Conservation (phyloP, 2,113 vertebrate species). For the Illadopsis cleaveri region DNA sequence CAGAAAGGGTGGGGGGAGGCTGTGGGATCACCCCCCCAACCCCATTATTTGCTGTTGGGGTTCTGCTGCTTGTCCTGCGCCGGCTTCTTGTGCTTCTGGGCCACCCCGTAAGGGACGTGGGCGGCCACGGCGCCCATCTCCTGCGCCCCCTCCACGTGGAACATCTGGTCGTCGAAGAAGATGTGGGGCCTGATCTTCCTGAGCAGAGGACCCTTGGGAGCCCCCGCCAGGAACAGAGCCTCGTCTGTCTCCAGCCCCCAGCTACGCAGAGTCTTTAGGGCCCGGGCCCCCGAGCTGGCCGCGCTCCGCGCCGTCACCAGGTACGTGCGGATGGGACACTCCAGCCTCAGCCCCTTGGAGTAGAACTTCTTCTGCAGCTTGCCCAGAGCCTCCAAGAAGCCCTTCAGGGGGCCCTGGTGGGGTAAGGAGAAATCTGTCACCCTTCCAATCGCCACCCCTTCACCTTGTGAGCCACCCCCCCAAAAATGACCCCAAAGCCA, state of each 20-base stretch:
- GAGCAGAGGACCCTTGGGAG: constrained; percentile 91
- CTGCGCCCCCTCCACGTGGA: constrained; percentile 90
- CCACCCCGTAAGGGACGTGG: constrained; percentile 90
- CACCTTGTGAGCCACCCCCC: too few relatives aligned
- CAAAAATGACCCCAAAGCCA: accelerated
- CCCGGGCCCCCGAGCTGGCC: constrained; percentile 91
- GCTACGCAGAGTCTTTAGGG: constrained; percentile 90
- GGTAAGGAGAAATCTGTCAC: not conserved
- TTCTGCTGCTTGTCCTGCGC: not conserved
- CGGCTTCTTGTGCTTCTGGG: constrained; percentile 73
- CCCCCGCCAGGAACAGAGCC: constrained; percentile 90
- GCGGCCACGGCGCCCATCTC: constrained; percentile 90
- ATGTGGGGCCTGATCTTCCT: constrained; percentile 94
- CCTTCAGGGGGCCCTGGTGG: constrained; percentile 88
- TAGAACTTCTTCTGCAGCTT: constrained; percentile 96
- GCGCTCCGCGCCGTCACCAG: constrained; percentile 92
- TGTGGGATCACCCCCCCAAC: not conserved
- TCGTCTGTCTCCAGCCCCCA: constrained; percentile 96
- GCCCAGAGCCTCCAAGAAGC: constrained; percentile 91
- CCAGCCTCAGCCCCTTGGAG: constrained; percentile 87
- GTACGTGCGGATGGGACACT: constrained; percentile 94
- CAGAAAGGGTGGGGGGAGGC: not conserved
- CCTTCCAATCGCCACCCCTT: too few relatives aligned
- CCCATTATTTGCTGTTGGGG: constrained; percentile 39
- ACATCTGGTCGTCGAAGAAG: constrained; percentile 98